phyloP scores from a whole-genome alignment of 2,888 invertebrate genomes.

The Harpalus rufipes region DNA sequence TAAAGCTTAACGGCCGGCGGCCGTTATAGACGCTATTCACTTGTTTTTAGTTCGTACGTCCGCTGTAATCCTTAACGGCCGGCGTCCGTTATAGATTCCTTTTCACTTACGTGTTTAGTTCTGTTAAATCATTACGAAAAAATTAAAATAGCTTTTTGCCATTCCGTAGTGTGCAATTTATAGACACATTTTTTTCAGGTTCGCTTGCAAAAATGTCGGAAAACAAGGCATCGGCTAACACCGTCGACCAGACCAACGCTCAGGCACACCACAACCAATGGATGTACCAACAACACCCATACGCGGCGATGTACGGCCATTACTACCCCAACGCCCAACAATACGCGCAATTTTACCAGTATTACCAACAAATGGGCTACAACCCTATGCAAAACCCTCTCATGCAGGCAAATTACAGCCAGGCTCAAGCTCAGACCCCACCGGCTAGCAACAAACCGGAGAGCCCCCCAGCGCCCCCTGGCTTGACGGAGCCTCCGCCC shows the following conservation, averaged over 20 bases:
- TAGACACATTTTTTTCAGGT: slow-evolving; percentile 10
- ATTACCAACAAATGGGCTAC: slow-evolving; percentile 77
- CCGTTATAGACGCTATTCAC: no score
- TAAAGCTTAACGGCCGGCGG: no score
- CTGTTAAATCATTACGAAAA: no score
- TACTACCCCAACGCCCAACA: slow-evolving; percentile 40
- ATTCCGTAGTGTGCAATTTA: slow-evolving; percentile 1
- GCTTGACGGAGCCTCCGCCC: slow-evolving; percentile 77
- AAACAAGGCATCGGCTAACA: slow-evolving; percentile 53
- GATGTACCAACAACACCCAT: slow-evolving; percentile 56
- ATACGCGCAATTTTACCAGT: slow-evolving; percentile 78
- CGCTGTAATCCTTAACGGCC: no score
- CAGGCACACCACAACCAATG: slow-evolving; percentile 61
- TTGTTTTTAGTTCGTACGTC: no score
- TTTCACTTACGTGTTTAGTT: no score
- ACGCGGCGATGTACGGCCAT: slow-evolving; percentile 46
- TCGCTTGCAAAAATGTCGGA: slow-evolving; percentile 56
- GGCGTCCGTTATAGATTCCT: no score
- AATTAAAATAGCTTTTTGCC: no score
- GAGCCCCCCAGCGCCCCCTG: slow-evolving; percentile 74
- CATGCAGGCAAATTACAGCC: slow-evolving; percentile 75
- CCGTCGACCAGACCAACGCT: slow-evolving; percentile 43
- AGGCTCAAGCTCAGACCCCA: slow-evolving; percentile 71
- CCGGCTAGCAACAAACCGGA: slow-evolving; percentile 70
- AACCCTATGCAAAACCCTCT: slow-evolving; percentile 71